These are phyloP conservation scores for Patagioenas fasciata DNA, from an alignment of 2,113 vertebrate genomes.

Conservation along the genomic window DNA sequence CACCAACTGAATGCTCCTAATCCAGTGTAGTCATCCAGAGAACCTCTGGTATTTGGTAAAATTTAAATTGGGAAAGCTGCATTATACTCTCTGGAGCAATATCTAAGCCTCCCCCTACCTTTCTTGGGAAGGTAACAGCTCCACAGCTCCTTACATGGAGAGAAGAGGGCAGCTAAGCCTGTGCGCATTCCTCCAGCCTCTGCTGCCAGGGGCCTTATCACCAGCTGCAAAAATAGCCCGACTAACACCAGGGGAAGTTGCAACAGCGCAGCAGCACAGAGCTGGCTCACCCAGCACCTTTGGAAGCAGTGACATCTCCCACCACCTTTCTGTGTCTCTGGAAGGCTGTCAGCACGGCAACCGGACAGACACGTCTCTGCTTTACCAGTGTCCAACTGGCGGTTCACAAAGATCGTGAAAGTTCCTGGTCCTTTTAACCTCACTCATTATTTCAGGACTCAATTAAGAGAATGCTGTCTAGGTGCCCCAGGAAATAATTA, in stretches of 20 bases:
- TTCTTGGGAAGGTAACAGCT: conserved; percentile 75
- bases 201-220: conserved; percentile 78
- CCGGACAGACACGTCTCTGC: not conserved
- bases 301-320: not conserved
- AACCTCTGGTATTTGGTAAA: conserved; percentile 57
- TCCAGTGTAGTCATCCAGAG: conserved; percentile 46
- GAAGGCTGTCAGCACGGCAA: not conserved
- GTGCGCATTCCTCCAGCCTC: conserved; percentile 68
- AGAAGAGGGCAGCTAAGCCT: conserved; percentile 62
- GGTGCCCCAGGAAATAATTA: not conserved
- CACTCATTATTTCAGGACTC: not conserved
- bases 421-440: not conserved
- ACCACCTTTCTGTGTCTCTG: not conserved
- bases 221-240: conserved; percentile 79
- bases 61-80: conserved; percentile 58
- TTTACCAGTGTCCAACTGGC: not conserved
- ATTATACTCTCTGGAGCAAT: conserved; percentile 41
- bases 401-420: not conserved
- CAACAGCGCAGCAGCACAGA: conserved; percentile 33
- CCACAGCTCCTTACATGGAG: conserved; percentile 77
- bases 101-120: conserved; percentile 62
- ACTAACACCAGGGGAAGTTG: conserved; percentile 65
- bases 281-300: conserved; percentile 4
- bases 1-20: conserved; percentile 15
- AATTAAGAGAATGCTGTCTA: not conserved